phyloP scores from a whole-genome alignment of 2,797 vertebrate species.

The Amphiprion clarkii region DNA sequence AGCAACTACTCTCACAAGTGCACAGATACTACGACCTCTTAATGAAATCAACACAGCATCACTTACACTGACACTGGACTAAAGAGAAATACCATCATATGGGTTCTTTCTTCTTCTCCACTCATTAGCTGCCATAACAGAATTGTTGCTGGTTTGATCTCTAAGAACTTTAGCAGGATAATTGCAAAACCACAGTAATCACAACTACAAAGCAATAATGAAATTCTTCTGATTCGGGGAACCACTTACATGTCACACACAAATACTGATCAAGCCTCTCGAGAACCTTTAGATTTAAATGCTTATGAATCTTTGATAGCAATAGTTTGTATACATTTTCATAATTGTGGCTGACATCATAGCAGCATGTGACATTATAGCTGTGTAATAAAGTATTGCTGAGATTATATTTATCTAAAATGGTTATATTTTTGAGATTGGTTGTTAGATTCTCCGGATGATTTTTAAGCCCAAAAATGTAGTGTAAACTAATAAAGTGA shows the following conservation, averaged over 20 bases:
- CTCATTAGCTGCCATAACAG: slow-evolving; percentile 42
- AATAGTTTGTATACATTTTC: slow-evolving; percentile 39
- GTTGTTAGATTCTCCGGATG: slow-evolving; percentile 59
- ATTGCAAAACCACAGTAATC: slow-evolving; percentile 47
- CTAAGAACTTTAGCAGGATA: slow-evolving; percentile 30
- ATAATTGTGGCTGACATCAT: slow-evolving; percentile 50
- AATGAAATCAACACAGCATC: slow-evolving; percentile 43
- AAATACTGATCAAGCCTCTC: slow-evolving; percentile 51
- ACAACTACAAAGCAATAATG: slow-evolving; percentile 25
- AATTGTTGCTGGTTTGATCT: slow-evolving; percentile 30
- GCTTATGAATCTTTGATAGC: slow-evolving; percentile 56
- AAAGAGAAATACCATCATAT: slow-evolving; percentile 22
- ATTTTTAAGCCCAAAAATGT: slow-evolving; percentile 64
- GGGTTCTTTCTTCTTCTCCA: slow-evolving; percentile 35
- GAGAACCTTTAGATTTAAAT: slow-evolving; percentile 60
- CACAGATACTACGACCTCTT: slow-evolving; percentile 58
- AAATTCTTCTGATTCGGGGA: slow-evolving; percentile 37
- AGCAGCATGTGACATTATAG: slow-evolving; percentile 62
- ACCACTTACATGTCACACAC: slow-evolving; percentile 40
- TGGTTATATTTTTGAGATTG: slow-evolving; percentile 66
- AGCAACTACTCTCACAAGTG: slow-evolving; percentile 74
- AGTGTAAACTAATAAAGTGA: slow-evolving; percentile 73
- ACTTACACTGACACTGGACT: slow-evolving; percentile 50
- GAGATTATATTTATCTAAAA: slow-evolving; percentile 79
- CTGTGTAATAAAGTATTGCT: slow-evolving; percentile 65